Percentiles rank a stretch among this genome's conserved stretches.
These are phyloP conservation scores for Pemphredon lugubris DNA, from an alignment of 2,888 invertebrate genomes.

Conservation along the genomic window DNA sequence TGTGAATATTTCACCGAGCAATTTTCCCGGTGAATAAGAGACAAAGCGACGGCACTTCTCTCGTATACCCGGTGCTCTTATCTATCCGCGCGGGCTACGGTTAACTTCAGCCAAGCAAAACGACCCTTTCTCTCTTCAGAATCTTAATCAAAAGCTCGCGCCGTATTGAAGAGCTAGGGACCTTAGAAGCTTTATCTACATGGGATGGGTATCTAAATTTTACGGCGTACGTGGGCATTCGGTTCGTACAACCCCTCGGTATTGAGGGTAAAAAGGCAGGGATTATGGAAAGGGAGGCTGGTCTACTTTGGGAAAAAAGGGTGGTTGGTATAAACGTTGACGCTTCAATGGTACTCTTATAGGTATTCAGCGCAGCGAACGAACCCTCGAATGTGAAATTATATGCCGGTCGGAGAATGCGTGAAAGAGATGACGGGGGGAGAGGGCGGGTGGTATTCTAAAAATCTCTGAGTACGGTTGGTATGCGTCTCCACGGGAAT, in stretches of 20 bases:
- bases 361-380: constrained; percentile 29
- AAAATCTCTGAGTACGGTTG: too few relatives aligned
- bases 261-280: constrained; percentile 7
- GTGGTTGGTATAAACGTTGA: constrained; percentile 17
- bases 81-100: not conserved
- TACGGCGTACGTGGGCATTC: not conserved
- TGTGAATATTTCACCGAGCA: constrained; percentile 74
- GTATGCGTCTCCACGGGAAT: not conserved
- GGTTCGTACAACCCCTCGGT: not conserved
- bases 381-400: constrained; percentile 37
- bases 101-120: not conserved
- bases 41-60: constrained; percentile 30
- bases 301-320: constrained; percentile 12
- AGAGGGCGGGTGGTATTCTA: not conserved
- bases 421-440: not conserved
- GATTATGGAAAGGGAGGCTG: constrained; percentile 3
- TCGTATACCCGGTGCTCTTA: not conserved
- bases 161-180: not conserved
- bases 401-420: not conserved
- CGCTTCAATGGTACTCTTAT: constrained; percentile 9
- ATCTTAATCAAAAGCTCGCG: constrained; percentile 19
- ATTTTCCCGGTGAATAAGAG: constrained; percentile 59
- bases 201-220: constrained; percentile 18
- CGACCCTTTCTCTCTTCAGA: not conserved
- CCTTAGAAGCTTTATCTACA: not conserved